phyloP scores from a whole-genome alignment of 2,888 invertebrate species.

The Catotricha subobsoleta region DNA sequence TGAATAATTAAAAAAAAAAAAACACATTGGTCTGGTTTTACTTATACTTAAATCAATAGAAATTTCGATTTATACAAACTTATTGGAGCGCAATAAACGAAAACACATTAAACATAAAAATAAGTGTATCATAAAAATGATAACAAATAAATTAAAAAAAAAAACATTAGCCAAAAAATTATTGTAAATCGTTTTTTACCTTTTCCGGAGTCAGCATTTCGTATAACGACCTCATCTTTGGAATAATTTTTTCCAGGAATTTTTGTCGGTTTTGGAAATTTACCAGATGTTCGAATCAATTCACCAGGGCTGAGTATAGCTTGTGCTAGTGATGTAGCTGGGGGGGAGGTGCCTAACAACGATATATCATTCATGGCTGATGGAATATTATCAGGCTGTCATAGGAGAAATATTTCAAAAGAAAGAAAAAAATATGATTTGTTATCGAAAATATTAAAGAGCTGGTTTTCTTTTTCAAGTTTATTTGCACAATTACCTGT shows the following conservation, averaged over 20 bases:
- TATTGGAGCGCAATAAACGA: too few species aligned
- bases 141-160: constrained; percentile 9
- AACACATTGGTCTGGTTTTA: too few species aligned
- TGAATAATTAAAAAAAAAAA: too few species aligned
- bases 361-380: constrained; percentile 18
- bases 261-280: constrained; percentile 73
- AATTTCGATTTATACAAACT: too few species aligned
- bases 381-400: constrained; percentile 15
- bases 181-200: constrained; percentile 38
- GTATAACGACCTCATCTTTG: constrained; percentile 86
- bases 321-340: constrained; percentile 33
- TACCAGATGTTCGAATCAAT: constrained; percentile 71
- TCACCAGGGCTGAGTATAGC: constrained; percentile 64
- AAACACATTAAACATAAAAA: too few species aligned
- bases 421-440: background rate
- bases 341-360: constrained; percentile 37
- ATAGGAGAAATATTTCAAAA: constrained; percentile 7
- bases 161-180: constrained; percentile 3
- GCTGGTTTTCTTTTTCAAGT: background rate
- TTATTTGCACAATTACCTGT: constrained; percentile 28
- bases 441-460: background rate
- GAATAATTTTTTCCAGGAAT: constrained; percentile 86
- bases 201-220: constrained; percentile 92
- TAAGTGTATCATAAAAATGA: constrained; percentile 9
- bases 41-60: too few species aligned